These are phyloP conservation scores for Eucidaris tribuloides DNA, from an alignment of 35 echinoderm and acorn worm species.

Conservation along the genomic window DNA sequence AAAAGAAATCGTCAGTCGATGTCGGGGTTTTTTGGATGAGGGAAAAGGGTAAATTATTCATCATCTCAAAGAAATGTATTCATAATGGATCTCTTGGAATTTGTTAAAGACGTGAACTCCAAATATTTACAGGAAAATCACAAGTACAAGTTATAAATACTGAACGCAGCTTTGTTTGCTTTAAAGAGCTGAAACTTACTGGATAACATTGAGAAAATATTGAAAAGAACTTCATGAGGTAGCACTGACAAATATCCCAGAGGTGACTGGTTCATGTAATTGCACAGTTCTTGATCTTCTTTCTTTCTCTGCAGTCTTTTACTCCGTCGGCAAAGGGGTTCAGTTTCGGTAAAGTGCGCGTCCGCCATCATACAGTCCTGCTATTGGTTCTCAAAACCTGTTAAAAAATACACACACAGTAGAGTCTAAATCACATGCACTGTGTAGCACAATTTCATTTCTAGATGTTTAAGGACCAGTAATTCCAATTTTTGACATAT, in stretches of 20 bases:
- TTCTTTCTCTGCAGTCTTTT: not conserved
- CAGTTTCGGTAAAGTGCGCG: too few relatives aligned
- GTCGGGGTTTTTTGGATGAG: too few relatives aligned
- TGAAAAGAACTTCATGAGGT: not conserved
- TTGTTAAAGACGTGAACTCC: too few relatives aligned
- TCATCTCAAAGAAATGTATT: not conserved
- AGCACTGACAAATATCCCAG: constrained; percentile 13
- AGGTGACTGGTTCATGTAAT: not conserved
- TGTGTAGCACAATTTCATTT: too few relatives aligned
- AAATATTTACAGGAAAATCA: not conserved
- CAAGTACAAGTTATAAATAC: not conserved
- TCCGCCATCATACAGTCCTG: too few relatives aligned
- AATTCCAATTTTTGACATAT: too few relatives aligned
- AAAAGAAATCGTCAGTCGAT: too few relatives aligned
- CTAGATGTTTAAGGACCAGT: too few relatives aligned
- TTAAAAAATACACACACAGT: too few relatives aligned
- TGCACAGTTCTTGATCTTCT: not conserved
- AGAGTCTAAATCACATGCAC: too few relatives aligned
- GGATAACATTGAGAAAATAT: not conserved
- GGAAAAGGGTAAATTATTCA: constrained; percentile 12
- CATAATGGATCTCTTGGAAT: not conserved
- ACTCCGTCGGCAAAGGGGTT: not conserved
- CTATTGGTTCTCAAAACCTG: too few relatives aligned
- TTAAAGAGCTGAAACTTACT: not conserved
- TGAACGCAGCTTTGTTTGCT: not conserved